Evolutionary conservation across 2,113 vertebrate genomes (phyloP).

Genomic region (Acinonyx jubatus): DNA sequence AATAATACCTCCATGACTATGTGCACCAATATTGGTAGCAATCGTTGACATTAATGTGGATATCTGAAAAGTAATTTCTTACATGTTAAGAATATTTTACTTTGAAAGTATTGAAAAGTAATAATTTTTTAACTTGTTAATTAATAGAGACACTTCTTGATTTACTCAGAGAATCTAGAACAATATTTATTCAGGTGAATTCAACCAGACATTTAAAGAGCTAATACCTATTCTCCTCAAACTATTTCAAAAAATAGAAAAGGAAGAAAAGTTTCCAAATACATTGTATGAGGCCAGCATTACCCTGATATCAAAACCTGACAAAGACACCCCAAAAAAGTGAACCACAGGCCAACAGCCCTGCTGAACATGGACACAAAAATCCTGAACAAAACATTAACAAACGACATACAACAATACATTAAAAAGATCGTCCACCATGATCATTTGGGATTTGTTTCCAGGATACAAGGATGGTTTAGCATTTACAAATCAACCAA

Average conservation of each 20-base stretch:
- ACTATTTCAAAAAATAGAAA: neutral
- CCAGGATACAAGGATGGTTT: neutral
- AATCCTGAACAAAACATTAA: neutral
- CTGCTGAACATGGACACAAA: neutral
- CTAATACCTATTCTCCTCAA: neutral
- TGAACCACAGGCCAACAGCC: neutral
- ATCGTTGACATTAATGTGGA: neutral
- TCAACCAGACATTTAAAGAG: neutral
- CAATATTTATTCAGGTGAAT: neutral
- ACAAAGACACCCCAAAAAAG: neutral
- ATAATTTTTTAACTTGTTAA: neutral
- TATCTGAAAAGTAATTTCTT: neutral
- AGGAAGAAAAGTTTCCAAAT: neutral
- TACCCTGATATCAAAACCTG: neutral
- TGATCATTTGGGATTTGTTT: neutral
- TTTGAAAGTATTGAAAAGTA: neutral
- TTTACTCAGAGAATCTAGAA: neutral
- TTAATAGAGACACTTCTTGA: neutral
- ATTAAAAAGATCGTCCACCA: neutral
- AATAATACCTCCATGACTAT: neutral
- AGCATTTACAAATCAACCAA: neutral
- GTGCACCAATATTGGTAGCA: neutral
- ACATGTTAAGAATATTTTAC: neutral
- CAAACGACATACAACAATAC: neutral
- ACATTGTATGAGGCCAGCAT: neutral